Evolutionary conservation across 2,888 invertebrate species (phyloP).

Genomic region (Diadegma fenestrale): DNA sequence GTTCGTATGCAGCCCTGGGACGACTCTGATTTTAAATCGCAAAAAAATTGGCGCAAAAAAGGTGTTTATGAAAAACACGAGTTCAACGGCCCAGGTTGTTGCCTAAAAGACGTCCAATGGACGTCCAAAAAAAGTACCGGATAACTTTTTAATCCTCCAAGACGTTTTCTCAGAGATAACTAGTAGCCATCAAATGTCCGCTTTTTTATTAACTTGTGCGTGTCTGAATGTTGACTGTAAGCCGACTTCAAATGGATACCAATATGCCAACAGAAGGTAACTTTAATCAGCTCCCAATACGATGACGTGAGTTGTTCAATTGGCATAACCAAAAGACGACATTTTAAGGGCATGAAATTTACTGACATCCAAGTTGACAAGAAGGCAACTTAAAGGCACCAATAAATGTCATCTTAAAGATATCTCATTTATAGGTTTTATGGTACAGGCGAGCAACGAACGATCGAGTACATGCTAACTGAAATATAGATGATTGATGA

Average conservation of each 20-base stretch:
- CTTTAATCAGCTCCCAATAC: neutral
- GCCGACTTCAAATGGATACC: conserved; percentile 8
- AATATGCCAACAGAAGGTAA: conserved; percentile 11
- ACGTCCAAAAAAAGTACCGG: neutral
- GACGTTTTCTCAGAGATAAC: too few species aligned
- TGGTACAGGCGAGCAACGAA: conserved; percentile 1
- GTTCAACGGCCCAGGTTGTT: neutral
- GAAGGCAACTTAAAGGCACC: conserved; percentile 11
- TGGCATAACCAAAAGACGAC: conserved; percentile 6
- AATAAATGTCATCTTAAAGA: conserved; percentile 17
- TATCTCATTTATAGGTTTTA: conserved; percentile 19
- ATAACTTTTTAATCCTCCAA: too few species aligned
- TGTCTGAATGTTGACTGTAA: conserved; percentile 25
- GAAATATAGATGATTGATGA: conserved; percentile 15
- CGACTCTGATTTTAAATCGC: conserved; percentile 6
- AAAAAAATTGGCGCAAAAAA: neutral
- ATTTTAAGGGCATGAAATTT: conserved; percentile 18
- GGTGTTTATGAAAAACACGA: neutral
- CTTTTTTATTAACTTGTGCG: neutral
- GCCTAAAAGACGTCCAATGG: neutral
- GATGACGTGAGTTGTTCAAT: conserved; percentile 1
- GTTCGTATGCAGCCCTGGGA: neutral
- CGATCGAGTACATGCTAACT: neutral
- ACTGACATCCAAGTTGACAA: conserved; percentile 14
- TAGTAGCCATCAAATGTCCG: conserved; percentile 8